Base-by-base conservation (phyloP, 2,113 vertebrate species). In the Notothenia rossii region DNA sequence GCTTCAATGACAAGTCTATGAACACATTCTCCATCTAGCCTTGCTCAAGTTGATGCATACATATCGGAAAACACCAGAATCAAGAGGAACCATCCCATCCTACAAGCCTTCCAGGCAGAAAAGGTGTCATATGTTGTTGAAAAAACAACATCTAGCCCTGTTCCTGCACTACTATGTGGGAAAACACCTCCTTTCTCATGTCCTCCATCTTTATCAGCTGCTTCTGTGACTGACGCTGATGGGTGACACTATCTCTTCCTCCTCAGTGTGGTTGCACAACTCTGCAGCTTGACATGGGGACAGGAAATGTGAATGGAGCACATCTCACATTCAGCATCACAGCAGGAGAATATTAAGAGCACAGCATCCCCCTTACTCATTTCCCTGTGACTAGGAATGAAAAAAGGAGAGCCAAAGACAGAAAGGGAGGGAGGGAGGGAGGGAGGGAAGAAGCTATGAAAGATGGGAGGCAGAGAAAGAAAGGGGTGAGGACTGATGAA, bases 401-500 rank as follows among this genome's bases (percentile, higher is more conserved):
- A 20, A 67, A 36, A 2, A 22, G 10, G 54, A 55, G 62, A 63
- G 20, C 5, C 18, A 12, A 49, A 55, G 58, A 63, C 18, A 7
- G 46, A 15, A 12, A 58, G 40, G 36, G 51, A 15, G 15, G 53
- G 40, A 40, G 36, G 36, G 43, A 58, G 40, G 36, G 51, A 15
- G 15, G 53, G 40, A 40, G 36, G 36, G 43, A 67, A 53, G 74
- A 18, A 36, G 77, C 10, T 12, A 62, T 43, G n/a, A 70, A 49
- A 68, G 40, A 51, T 69, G 55, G 46, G 53, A 14, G 54, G 75
- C 49, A 68, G 79, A 43, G 50, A 82, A 76, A 55, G 76, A 80
- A 82, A 72, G 75, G 86, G 81, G 82, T 76, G 76, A 86, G 74
- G 68, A 86, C 59, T 63, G 88, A 91, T 83, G 90, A 89, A 88